Percentiles rank a stretch among this genome's conserved stretches.
These are phyloP conservation scores for Tetragnatha montana DNA, from an alignment of 2,888 invertebrate species.

Conservation along the genomic window DNA sequence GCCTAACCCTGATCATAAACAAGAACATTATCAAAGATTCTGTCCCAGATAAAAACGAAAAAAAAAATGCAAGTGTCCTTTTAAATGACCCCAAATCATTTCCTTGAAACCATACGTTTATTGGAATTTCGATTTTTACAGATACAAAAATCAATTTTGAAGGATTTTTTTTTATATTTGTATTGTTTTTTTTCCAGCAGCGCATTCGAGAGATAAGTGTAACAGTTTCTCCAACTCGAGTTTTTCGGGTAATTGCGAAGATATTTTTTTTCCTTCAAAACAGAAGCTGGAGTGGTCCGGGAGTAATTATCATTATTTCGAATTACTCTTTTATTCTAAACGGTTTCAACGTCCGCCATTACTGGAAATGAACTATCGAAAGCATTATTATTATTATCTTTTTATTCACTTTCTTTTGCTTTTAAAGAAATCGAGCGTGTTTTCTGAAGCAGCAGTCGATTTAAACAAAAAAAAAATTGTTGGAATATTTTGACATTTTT, in stretches of 20 bases:
- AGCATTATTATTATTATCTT: not conserved
- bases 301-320: constrained; percentile 41
- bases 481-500: not conserved
- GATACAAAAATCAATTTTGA: not conserved
- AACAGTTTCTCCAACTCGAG: constrained; percentile 25
- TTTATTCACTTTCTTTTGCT: not conserved
- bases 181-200: constrained; percentile 22
- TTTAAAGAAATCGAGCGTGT: constrained; percentile 13
- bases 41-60: too few species aligned
- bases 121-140: not conserved
- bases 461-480: too few species aligned
- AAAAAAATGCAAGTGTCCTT: not conserved
- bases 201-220: not conserved
- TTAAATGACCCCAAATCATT: constrained; percentile 15
- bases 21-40: too few species aligned
- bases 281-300: constrained; percentile 12
- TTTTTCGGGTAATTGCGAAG: not conserved
- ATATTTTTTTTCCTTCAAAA: not conserved
- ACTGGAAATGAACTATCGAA: constrained; percentile 23
- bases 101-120: constrained; percentile 8
- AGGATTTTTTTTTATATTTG: not conserved
- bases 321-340: not conserved
- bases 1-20: too few species aligned
- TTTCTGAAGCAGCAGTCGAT: not conserved
- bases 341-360: constrained; percentile 16